Conservation (phyloP, 2,113 vertebrate species). For the Entelurus aequoreus region DNA sequence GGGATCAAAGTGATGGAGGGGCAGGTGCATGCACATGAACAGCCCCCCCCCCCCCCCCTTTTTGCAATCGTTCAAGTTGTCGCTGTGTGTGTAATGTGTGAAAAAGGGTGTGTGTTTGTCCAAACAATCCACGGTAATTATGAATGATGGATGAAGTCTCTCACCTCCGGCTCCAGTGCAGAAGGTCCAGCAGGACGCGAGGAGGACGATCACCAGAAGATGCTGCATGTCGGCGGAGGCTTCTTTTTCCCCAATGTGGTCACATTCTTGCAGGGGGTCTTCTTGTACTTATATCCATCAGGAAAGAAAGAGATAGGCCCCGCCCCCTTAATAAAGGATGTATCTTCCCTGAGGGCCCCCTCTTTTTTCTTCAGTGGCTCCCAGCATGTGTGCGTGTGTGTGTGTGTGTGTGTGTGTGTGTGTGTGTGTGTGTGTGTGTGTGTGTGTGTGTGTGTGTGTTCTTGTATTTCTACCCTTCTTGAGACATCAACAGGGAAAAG, state of each 20-base stretch:
- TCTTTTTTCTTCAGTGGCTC: slow-evolving; percentile 6
- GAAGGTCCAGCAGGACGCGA: slow-evolving; percentile 45
- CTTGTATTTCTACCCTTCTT: too few relatives aligned
- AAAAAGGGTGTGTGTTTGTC: too few relatives aligned
- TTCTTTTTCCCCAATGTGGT: slow-evolving; percentile 43
- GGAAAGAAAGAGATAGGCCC: slow-evolving; percentile 52
- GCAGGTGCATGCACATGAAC: too few relatives aligned
- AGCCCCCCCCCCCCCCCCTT: too few relatives aligned
- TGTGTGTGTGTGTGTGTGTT: too few relatives aligned
- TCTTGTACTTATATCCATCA: slow-evolving; percentile 72
- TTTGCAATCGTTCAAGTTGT: too few relatives aligned
- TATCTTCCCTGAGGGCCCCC: slow-evolving; percentile 4
- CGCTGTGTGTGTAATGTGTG: too few relatives aligned
- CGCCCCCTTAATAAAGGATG: slow-evolving; percentile 52
- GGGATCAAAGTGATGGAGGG: too few relatives aligned
- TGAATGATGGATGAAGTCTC: slow-evolving; percentile 12
- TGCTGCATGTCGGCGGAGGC: slow-evolving; percentile 52
- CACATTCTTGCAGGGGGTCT: slow-evolving; percentile 56
- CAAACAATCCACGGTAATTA: too few relatives aligned
- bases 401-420: too few relatives aligned
- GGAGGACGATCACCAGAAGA: slow-evolving; percentile 39
- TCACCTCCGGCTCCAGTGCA: slow-evolving; percentile 60
- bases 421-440: too few relatives aligned
- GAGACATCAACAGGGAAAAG: too few relatives aligned
- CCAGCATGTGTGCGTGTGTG: neutral